Percentiles rank a stretch among this genome's conserved stretches.
These are phyloP conservation scores for Alcedo atthis DNA, from an alignment of 2,797 vertebrate species.

Conservation along the genomic window DNA sequence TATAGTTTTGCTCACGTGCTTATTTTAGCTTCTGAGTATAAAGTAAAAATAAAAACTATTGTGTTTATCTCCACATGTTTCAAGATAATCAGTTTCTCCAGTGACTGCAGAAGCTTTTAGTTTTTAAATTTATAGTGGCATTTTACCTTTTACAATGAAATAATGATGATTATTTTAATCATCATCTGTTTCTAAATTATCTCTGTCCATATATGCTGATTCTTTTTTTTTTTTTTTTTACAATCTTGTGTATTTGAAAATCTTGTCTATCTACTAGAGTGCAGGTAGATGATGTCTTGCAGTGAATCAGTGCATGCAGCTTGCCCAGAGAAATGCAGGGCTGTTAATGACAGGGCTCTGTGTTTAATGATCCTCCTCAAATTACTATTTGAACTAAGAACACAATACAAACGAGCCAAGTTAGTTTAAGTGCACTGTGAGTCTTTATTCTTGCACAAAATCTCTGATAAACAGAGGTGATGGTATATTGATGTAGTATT, in stretches of 20 bases:
- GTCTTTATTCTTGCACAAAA: neutral
- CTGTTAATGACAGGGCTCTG: neutral
- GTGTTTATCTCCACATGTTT: neutral
- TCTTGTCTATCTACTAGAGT: neutral
- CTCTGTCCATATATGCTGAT: neutral
- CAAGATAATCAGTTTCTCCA: neutral
- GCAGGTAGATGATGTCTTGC: too few relatives aligned
- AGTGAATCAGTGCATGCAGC: neutral
- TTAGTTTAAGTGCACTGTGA: neutral
- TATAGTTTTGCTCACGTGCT: neutral
- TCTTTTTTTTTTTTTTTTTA: neutral
- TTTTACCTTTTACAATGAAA: neutral
- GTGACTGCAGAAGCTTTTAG: neutral
- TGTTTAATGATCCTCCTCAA: neutral
- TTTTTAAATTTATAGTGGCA: neutral
- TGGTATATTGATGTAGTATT: neutral
- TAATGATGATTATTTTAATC: neutral
- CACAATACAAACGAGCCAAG: neutral
- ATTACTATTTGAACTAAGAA: neutral
- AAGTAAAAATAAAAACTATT: neutral
- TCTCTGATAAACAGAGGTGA: neutral
- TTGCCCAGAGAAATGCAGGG: neutral
- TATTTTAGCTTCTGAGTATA: neutral
- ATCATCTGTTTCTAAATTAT: neutral
- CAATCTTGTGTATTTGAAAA: neutral